Base-by-base conservation (phyloP, 2,113 vertebrate species). In the Callospermophilus lateralis region DNA sequence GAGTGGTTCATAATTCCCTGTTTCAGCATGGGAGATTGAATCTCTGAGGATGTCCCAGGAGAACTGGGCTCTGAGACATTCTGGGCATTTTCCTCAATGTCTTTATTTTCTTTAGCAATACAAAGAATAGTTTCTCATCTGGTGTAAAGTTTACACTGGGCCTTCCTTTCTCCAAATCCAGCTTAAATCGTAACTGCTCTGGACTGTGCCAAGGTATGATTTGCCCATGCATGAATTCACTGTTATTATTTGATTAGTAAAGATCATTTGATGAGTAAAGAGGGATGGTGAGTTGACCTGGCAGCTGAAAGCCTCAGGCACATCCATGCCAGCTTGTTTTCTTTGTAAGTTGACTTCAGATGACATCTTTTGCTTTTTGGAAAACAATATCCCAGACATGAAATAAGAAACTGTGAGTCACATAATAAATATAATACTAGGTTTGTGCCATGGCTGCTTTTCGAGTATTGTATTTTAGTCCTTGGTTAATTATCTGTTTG, bases 401-500 rank as follows among this genome's bases (percentile, higher is more conserved):
- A 92, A 96, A 96, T 81, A 92, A 98, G 95, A 97, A 96, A 88
- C 81, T 34, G 51, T 95, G 97, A 97, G 76, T 97, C 96, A 98
- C n/a, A 77, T 39, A 97, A 85, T 94, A 97, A 97, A 95, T 96
- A 92, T 96, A 97, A 95, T 96, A 48, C 84, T 84, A 97, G 94
- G 61, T 67, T 95, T 97, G 87, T 92, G 89, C 84, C 30, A 6
- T 16, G 65, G 61, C 67, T 86, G 79, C 92, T 96, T 89, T 95
- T 94, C 77, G 79, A 93, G 65, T 55, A 74, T 93, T 97, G 74
- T 97, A 76, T 94, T 96, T 97, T 96, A 96, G 67, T 80, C 76
- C 45, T 92, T 1, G 3, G 89, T 96, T 96, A 98, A 97, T 97
- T 97, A 97, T 96, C 94, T 97, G 96, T 97, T 98, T 96, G 94